Conservation (phyloP, 2,797 vertebrate genomes). For the Cottoperca gobio region DNA sequence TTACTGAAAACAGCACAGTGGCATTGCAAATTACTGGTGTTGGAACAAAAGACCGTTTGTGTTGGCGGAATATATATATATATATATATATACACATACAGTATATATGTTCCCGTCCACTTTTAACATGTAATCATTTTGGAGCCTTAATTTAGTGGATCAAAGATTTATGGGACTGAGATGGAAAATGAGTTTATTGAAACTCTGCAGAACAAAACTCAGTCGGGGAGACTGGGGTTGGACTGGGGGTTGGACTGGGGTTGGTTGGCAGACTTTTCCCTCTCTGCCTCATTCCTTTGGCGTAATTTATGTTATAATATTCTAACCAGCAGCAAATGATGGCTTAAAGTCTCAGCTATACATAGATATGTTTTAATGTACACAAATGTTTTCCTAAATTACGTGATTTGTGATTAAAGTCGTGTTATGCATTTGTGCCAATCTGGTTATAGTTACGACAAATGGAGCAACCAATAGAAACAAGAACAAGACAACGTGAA, state of each 20-base stretch:
- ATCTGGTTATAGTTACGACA: too few species aligned
- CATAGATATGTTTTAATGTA: too few species aligned
- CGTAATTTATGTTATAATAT: too few species aligned
- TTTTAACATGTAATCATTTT: conserved; percentile 6
- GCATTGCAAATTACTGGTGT: neutral
- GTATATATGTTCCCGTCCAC: neutral
- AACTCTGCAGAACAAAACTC: neutral
- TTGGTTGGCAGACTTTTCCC: too few species aligned
- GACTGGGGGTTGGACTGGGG: too few species aligned
- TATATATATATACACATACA: too few species aligned
- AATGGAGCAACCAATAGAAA: too few species aligned
- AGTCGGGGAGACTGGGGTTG: too few species aligned
- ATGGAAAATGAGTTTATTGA: conserved; percentile 1
- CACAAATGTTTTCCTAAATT: too few species aligned
- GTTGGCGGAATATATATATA: neutral
- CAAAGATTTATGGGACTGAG: neutral
- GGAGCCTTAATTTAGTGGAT: neutral
- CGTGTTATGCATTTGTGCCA: neutral
- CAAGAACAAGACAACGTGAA: neutral
- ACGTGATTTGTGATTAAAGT: neutral
- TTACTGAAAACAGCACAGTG: conserved; percentile 2
- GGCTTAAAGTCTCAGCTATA: too few species aligned
- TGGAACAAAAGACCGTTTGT: conserved; percentile 9
- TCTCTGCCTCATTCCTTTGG: too few species aligned
- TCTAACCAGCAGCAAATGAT: too few species aligned